These are phyloP conservation scores for Drosophila sp. DNA, from an alignment of 1,140 invertebrate species.

Conservation along the genomic window DNA sequence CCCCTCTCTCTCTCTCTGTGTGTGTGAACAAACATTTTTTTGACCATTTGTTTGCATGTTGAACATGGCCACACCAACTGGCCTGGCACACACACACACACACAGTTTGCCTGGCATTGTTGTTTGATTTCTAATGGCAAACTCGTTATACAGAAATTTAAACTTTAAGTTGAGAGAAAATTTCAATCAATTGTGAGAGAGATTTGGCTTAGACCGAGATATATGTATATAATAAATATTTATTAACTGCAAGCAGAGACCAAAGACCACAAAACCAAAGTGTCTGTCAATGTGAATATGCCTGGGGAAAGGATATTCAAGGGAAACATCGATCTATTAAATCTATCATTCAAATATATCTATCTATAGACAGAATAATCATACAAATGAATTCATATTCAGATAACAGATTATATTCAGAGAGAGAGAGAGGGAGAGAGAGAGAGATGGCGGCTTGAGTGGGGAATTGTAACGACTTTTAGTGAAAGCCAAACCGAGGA, in stretches of 20 bases:
- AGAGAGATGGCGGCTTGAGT: background rate
- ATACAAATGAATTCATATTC: constrained; percentile 14
- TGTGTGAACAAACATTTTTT: constrained; percentile 70
- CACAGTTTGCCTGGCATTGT: constrained; percentile 46
- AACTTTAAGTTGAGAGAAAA: constrained; percentile 29
- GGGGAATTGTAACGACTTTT: constrained; percentile 1
- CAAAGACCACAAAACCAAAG: constrained; percentile 26
- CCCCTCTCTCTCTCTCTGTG: constrained; percentile 18
- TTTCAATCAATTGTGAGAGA: constrained; percentile 19
- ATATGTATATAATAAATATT: constrained; percentile 54
- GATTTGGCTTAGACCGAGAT: constrained; percentile 6
- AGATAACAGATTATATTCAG: constrained; percentile 14
- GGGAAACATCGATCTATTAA: background rate
- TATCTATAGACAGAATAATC: background rate
- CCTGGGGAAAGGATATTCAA: constrained; percentile 41
- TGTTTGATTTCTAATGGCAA: constrained; percentile 76
- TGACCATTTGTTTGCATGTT: constrained; percentile 77
- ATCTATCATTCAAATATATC: background rate
- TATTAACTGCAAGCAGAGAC: constrained; percentile 37
- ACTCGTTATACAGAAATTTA: constrained; percentile 59
- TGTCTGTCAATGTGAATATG: constrained; percentile 49
- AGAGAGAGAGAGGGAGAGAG: too few relatives aligned
- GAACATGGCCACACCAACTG: constrained; percentile 69
- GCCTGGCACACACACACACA: background rate
- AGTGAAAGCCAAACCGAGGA: constrained; percentile 21